Conservation (phyloP, 2,113 vertebrate species). For the Ciconia maguari region DNA sequence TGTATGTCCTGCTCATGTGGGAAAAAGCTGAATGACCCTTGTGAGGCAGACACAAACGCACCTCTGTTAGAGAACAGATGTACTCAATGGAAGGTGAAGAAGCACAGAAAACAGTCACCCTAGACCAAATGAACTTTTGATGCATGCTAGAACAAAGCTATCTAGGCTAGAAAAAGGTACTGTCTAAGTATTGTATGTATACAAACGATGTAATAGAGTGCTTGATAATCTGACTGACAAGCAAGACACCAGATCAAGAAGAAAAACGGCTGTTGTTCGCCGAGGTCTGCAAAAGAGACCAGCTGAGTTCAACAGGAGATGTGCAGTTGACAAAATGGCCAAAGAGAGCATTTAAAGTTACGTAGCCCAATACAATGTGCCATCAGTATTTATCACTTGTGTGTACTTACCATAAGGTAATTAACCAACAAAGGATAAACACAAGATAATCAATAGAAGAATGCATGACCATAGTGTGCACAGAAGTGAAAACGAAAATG, state of each 20-base stretch:
- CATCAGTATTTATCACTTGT: background rate
- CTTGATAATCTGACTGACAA: background rate
- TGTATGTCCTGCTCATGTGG: rapidly evolving
- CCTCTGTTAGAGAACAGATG: background rate
- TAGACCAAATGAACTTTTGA: background rate
- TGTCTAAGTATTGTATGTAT: background rate
- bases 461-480: rapidly evolving
- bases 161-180: background rate
- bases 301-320: background rate
- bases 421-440: background rate
- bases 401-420: background rate
- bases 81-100: background rate
- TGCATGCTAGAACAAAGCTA: background rate
- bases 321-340: background rate
- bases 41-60: rapidly evolving
- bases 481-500: background rate
- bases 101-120: background rate
- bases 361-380: rapidly evolving
- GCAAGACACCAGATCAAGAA: background rate
- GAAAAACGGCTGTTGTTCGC: background rate
- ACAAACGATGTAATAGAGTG: background rate
- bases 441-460: background rate
- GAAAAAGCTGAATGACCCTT: rapidly evolving
- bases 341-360: background rate
- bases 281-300: background rate